Percentiles rank a stretch among this genome's conserved stretches.
These are phyloP conservation scores for Drosophila rubida DNA, from an alignment of 2,888 invertebrate species.

Conservation along the genomic window DNA sequence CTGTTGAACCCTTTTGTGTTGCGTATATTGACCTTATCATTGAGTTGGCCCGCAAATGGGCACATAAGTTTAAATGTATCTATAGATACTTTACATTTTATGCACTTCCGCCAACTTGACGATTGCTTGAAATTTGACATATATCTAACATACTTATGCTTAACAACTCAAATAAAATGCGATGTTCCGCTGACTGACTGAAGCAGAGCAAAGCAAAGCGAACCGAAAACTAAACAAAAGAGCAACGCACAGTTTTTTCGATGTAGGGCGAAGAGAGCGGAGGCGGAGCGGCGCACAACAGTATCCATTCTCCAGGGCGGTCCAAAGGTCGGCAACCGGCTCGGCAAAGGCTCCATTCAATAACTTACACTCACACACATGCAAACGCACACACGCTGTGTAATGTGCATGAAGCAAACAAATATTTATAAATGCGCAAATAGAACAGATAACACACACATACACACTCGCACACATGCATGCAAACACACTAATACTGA, in stretches of 20 bases:
- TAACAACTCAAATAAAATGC: constrained; percentile 69
- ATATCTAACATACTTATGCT: constrained; percentile 72
- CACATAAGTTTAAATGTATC: constrained; percentile 41
- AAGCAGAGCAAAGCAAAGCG: not conserved
- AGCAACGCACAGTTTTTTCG: constrained; percentile 45
- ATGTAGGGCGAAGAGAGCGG: constrained; percentile 7
- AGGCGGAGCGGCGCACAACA: constrained; percentile 13
- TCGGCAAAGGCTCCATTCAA: constrained; percentile 55
- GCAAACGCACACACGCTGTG: constrained; percentile 39
- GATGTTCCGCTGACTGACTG: constrained; percentile 9
- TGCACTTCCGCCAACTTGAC: constrained; percentile 55
- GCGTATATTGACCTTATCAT: constrained; percentile 1
- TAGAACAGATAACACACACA: constrained; percentile 72
- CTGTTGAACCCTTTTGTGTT: not conserved
- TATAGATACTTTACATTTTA: constrained; percentile 46
- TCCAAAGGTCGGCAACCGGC: constrained; percentile 69
- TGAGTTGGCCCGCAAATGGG: constrained; percentile 1
- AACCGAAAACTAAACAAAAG: constrained; percentile 64
- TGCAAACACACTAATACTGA: constrained; percentile 35
- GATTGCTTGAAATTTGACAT: constrained; percentile 77
- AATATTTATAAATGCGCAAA: constrained; percentile 81
- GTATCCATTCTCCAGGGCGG: constrained; percentile 30
- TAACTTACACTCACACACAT: constrained; percentile 51
- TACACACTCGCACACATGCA: constrained; percentile 37
- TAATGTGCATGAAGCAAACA: constrained; percentile 76